phyloP scores from a whole-genome alignment of 2,113 vertebrate genomes.

The Anolis sagrei region DNA sequence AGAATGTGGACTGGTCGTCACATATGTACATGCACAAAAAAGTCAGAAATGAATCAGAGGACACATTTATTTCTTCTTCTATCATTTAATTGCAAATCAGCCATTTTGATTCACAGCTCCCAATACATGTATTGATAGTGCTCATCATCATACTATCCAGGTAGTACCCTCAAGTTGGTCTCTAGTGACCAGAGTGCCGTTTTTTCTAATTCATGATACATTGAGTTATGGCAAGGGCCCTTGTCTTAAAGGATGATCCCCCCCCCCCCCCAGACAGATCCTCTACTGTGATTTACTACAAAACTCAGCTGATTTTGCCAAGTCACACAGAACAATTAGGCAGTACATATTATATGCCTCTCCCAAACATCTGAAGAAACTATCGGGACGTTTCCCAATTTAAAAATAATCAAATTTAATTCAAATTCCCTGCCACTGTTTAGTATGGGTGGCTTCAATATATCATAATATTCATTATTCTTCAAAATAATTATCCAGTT shows the following conservation, averaged over 20 bases:
- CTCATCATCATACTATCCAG: constrained; percentile 4
- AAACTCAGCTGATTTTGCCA: not conserved
- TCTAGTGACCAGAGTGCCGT: not conserved
- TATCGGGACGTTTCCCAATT: not conserved
- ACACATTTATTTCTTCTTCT: constrained; percentile 63
- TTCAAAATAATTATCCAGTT: no score
- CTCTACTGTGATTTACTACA: not conserved
- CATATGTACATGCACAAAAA: not conserved
- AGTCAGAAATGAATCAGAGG: no score
- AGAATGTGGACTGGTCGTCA: not conserved
- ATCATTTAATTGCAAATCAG: constrained; percentile 73
- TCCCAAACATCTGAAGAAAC: not conserved
- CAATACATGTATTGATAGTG: constrained; percentile 36
- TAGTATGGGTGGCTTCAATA: no score
- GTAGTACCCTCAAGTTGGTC: not conserved
- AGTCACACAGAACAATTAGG: not conserved
- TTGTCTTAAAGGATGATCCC: not conserved
- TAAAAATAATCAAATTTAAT: not conserved
- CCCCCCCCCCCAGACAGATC: not conserved
- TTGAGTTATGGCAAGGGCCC: not conserved
- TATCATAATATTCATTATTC: no score
- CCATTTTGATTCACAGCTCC: constrained; percentile 59
- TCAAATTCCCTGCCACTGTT: no score
- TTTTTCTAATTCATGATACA: not conserved
- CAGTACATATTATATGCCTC: not conserved